A percentile compares a stretch with the other conserved stretches of the same genome.
These are phyloP conservation scores for Drosophila niveifrons DNA, from an alignment of 2,888 invertebrate genomes.

Conservation along the genomic window DNA sequence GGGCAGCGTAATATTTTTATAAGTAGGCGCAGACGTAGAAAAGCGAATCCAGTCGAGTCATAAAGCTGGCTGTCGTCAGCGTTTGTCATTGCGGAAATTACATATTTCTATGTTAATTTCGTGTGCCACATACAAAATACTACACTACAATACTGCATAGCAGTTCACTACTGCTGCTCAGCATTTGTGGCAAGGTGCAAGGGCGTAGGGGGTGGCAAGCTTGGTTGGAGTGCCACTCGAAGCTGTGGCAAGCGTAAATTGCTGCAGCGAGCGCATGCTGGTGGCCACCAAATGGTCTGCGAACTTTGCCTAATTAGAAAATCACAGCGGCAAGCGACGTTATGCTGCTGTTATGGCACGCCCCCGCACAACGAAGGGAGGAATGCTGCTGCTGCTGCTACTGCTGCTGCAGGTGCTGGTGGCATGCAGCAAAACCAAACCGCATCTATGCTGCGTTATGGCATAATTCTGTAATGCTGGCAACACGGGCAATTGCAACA, in stretches of 20 bases:
- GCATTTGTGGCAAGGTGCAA: not conserved
- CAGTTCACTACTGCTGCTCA: constrained; percentile 4
- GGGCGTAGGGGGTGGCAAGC: not conserved
- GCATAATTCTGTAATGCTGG: constrained; percentile 53
- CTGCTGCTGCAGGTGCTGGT: not conserved
- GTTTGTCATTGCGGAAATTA: constrained; percentile 66
- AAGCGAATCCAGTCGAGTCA: constrained; percentile 53
- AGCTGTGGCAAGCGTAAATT: constrained; percentile 54
- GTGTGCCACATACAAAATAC: constrained; percentile 32
- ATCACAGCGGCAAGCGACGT: constrained; percentile 61
- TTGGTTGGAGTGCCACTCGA: not conserved
- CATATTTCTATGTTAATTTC: constrained; percentile 70
- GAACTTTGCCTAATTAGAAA: constrained; percentile 74
- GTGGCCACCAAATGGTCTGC: constrained; percentile 64
- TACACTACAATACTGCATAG: constrained; percentile 9
- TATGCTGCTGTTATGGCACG: constrained; percentile 24
- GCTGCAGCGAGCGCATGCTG: constrained; percentile 47
- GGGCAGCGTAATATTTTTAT: constrained; percentile 46
- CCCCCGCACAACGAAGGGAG: not conserved
- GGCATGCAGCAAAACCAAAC: constrained; percentile 17
- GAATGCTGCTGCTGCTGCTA: not conserved
- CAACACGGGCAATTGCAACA: constrained; percentile 19
- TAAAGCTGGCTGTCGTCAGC: constrained; percentile 62
- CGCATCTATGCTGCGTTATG: constrained; percentile 46
- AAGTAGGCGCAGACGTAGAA: constrained; percentile 45